Evolutionary conservation across 1,140 invertebrate genomes (phyloP).

Genomic region (Octopus bimaculoides): DNA sequence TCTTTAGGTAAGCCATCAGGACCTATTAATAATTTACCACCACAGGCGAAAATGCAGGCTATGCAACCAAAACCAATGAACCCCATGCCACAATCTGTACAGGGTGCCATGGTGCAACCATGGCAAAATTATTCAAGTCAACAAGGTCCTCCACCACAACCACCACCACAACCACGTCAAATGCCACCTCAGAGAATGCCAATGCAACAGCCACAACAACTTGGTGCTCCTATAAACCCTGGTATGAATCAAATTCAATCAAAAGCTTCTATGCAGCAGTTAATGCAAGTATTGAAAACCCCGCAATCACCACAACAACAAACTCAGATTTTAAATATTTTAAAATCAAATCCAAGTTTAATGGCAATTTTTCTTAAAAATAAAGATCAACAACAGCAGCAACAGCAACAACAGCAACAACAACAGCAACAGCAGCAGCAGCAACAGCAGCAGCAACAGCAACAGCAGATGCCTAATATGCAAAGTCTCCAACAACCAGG

Average conservation of each 20-base stretch:
- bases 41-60: slow-evolving; percentile 36
- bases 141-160: slow-evolving; percentile 3
- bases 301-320: slow-evolving; percentile 90
- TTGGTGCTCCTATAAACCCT: slow-evolving; percentile 12
- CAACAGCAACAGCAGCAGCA: slow-evolving; percentile 44
- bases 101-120: slow-evolving; percentile 6
- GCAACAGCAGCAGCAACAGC: slow-evolving; percentile 56
- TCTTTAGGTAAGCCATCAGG: slow-evolving; percentile 7
- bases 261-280: slow-evolving; percentile 77
- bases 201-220: slow-evolving; percentile 23
- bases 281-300: slow-evolving; percentile 84
- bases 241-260: slow-evolving; percentile 13
- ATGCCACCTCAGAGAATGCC: slow-evolving; percentile 27
- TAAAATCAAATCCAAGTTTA: slow-evolving; percentile 90
- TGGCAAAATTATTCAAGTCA: neutral
- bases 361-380: slow-evolving; percentile 97
- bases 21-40: slow-evolving; percentile 22
- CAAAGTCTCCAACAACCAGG: slow-evolving; percentile 45
- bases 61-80: slow-evolving; percentile 34
- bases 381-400: slow-evolving; percentile 57
- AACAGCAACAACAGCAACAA: slow-evolving; percentile 54
- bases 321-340: slow-evolving; percentile 85
- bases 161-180: slow-evolving; percentile 18
- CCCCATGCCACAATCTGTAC: slow-evolving; percentile 14
- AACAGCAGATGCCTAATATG: slow-evolving; percentile 50